phyloP scores from a whole-genome alignment of 2,113 vertebrate genomes.

The Emydocephalus ijimae region DNA sequence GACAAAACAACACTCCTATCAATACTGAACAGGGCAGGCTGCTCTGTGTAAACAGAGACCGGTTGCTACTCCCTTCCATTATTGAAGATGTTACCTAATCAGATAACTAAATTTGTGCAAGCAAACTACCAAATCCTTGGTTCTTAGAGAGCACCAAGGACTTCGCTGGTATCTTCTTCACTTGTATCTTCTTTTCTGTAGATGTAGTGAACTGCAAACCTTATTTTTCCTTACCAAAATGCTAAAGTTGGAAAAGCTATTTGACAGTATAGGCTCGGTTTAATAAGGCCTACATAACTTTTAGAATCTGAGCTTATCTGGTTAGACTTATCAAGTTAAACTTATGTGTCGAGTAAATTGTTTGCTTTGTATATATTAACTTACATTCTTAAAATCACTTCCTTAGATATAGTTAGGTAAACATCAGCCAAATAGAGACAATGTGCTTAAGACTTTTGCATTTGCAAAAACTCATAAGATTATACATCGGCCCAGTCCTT shows the following conservation, averaged over 20 bases:
- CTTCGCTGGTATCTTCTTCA: neutral
- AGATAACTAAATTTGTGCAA: neutral
- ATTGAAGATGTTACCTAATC: neutral
- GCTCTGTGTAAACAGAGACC: neutral
- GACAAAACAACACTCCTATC: neutral
- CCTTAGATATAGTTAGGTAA: neutral
- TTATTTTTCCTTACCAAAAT: neutral
- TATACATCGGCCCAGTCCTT: neutral
- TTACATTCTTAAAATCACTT: neutral
- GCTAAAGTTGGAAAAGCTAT: neutral
- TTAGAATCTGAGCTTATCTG: neutral
- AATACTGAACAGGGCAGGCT: neutral
- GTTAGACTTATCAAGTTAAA: neutral
- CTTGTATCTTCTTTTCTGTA: neutral
- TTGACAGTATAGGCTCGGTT: neutral
- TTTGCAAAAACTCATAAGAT: neutral
- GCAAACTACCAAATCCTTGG: neutral
- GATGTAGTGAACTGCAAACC: neutral
- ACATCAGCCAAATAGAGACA: neutral
- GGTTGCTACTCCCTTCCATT: neutral
- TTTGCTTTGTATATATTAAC: neutral
- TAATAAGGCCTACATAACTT: neutral
- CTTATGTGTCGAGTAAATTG: neutral
- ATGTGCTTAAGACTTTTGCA: neutral
- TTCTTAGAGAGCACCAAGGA: neutral